Percentiles rank a stretch among this genome's conserved stretches.
Evolutionary conservation across 2,113 vertebrate species (phyloP).

Genomic region (Empidonax traillii): DNA sequence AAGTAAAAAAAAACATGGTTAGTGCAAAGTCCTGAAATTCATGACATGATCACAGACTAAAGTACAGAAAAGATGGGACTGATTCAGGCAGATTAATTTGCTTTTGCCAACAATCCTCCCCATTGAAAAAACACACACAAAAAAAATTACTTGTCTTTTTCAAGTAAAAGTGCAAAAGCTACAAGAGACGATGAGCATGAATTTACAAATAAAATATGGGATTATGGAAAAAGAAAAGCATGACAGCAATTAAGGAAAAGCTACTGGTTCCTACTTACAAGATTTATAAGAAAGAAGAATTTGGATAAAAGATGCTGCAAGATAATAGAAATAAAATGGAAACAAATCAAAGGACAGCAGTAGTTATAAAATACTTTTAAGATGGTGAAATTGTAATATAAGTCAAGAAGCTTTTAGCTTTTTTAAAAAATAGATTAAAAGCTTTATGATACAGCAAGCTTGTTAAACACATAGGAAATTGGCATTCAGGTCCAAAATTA

Average conservation of each 20-base stretch:
- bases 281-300: conserved; percentile 99
- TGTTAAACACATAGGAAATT: conserved; percentile 78
- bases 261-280: conserved; percentile 99
- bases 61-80: conserved; percentile 87
- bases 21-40: conserved; percentile 85
- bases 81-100: conserved; percentile 87
- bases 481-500: conserved; percentile 79
- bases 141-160: conserved; percentile 76
- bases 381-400: conserved; percentile 81
- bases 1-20: conserved; percentile 80
- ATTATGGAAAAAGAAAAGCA: conserved; percentile 82
- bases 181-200: conserved; percentile 82
- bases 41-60: conserved; percentile 87
- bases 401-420: conserved; percentile 79
- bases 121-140: conserved; percentile 87
- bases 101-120: conserved; percentile 87
- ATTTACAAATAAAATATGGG: conserved; percentile 77
- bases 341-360: conserved; percentile 98
- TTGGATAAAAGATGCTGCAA: conserved; percentile 99
- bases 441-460: conserved; percentile 80
- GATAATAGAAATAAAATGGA: conserved; percentile 99
- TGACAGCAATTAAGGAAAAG: conserved; percentile 93
- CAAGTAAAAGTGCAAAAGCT: conserved; percentile 83
- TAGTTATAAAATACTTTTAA: conserved; percentile 94
- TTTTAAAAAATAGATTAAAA: conserved; percentile 78